Conservation (phyloP, 1,140 invertebrate species). For the Drosophila bocqueti region DNA sequence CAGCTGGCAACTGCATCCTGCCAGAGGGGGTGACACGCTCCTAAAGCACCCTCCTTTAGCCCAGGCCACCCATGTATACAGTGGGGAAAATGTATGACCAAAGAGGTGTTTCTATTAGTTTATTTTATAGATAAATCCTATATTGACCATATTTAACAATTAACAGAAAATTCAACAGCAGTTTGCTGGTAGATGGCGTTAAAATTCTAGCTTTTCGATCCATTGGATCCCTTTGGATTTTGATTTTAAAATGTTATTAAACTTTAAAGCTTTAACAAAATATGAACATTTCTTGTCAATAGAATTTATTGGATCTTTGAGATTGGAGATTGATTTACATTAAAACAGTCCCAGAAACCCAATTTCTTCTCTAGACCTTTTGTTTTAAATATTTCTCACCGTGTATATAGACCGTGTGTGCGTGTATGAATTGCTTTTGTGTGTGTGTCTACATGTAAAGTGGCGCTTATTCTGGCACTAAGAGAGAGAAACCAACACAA, state of each 20-base stretch:
- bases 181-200: too few relatives aligned
- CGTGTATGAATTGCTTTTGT: slow-evolving; percentile 6
- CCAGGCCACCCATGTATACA: background rate
- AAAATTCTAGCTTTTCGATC: too few relatives aligned
- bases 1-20: slow-evolving; percentile 51
- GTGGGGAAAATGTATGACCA: background rate
- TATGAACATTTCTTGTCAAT: too few relatives aligned
- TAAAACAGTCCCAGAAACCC: too few relatives aligned
- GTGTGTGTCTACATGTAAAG: slow-evolving; percentile 53
- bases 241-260: background rate
- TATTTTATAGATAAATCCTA: background rate
- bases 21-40: slow-evolving; percentile 25
- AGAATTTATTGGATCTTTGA: too few relatives aligned
- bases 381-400: background rate
- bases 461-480: slow-evolving; percentile 68
- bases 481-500: slow-evolving; percentile 55
- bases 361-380: background rate
- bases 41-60: slow-evolving; percentile 2
- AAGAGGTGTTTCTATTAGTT: background rate
- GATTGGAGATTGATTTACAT: too few relatives aligned
- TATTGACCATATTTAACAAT: too few relatives aligned
- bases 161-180: too few relatives aligned
- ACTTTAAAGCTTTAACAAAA: background rate
- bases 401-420: slow-evolving; percentile 5
- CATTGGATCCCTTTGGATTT: too few relatives aligned